phyloP scores from a whole-genome alignment of 30 jellyfish, hydroid and myxozoan genomes.

The Cassiopea andromeda region DNA sequence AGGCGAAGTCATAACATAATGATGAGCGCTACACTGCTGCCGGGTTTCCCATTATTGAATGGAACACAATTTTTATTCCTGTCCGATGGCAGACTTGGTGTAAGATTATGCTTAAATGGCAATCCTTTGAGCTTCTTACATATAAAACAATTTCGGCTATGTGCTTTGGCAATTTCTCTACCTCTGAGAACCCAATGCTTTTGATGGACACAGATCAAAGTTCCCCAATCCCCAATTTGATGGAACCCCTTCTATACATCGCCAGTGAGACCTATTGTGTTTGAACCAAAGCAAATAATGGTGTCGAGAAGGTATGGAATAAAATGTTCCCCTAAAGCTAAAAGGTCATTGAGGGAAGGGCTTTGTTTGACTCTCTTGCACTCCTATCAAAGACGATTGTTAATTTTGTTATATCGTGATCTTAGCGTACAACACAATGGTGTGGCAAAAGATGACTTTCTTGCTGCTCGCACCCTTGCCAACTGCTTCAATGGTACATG shows the following conservation, averaged over 20 bases:
- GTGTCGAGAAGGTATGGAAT: slow-evolving; percentile 30
- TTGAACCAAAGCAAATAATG: background rate
- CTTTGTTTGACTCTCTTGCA: background rate
- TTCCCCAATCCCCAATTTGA: background rate
- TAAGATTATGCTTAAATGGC: too few relatives aligned
- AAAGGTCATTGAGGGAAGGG: slow-evolving; percentile 25
- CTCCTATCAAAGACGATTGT: slow-evolving; percentile 25
- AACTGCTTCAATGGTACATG: slow-evolving; percentile 24
- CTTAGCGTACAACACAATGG: slow-evolving; percentile 19
- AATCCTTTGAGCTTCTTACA: too few relatives aligned
- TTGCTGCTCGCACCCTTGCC: background rate
- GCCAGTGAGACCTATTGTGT: background rate
- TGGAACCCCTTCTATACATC: slow-evolving; percentile 6
- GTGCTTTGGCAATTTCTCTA: too few relatives aligned
- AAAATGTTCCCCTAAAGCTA: slow-evolving; percentile 19
- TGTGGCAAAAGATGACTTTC: slow-evolving; percentile 11
- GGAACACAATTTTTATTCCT: too few relatives aligned
- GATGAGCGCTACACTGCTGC: too few relatives aligned
- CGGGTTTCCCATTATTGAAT: too few relatives aligned
- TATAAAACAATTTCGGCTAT: too few relatives aligned
- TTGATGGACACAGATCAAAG: too few relatives aligned
- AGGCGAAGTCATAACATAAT: too few relatives aligned
- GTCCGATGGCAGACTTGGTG: too few relatives aligned
- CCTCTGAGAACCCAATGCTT: too few relatives aligned
- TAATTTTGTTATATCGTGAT: slow-evolving; percentile 37